Evolutionary conservation across 2,888 invertebrate genomes (phyloP).

Genomic region (Theretra japonica): DNA sequence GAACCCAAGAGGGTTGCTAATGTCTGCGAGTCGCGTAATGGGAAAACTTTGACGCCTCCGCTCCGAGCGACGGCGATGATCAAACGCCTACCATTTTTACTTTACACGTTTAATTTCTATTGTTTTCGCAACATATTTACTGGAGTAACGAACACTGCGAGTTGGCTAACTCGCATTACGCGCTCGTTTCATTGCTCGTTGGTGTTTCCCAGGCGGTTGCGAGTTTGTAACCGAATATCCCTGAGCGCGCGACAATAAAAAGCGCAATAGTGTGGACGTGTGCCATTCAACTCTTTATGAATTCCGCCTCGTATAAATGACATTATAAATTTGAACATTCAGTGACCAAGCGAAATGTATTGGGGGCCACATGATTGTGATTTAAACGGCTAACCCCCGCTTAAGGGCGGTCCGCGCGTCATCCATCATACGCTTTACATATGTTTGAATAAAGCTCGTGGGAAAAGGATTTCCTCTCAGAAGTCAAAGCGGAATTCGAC

Average conservation of each 20-base stretch:
- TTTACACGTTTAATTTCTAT: conserved; percentile 57
- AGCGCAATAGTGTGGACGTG: conserved; percentile 76
- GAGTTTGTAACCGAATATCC: conserved; percentile 63
- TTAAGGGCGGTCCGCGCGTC: conserved; percentile 70
- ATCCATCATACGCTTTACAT: conserved; percentile 86
- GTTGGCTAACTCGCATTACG: conserved; percentile 57
- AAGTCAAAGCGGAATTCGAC: conserved; percentile 74
- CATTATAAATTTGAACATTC: conserved; percentile 79
- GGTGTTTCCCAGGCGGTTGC: conserved; percentile 30
- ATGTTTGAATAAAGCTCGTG: conserved; percentile 86
- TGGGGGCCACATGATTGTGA: conserved; percentile 77
- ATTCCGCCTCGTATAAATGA: conserved; percentile 69
- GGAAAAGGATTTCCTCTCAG: conserved; percentile 85
- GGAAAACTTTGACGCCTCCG: conserved; percentile 73
- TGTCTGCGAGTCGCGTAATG: conserved; percentile 79
- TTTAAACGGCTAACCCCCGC: conserved; percentile 79
- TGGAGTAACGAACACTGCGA: conserved; percentile 52
- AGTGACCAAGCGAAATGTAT: conserved; percentile 79
- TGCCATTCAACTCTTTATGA: conserved; percentile 75
- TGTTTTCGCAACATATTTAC: conserved; percentile 68
- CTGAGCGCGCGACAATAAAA: conserved; percentile 71
- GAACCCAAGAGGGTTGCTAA: conserved; percentile 82
- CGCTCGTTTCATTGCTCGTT: conserved; percentile 54
- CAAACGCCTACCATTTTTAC: conserved; percentile 55
- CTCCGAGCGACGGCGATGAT: conserved; percentile 34